These are phyloP conservation scores for Drosophila macrospina DNA, from an alignment of 2,888 invertebrate species.

Conservation along the genomic window DNA sequence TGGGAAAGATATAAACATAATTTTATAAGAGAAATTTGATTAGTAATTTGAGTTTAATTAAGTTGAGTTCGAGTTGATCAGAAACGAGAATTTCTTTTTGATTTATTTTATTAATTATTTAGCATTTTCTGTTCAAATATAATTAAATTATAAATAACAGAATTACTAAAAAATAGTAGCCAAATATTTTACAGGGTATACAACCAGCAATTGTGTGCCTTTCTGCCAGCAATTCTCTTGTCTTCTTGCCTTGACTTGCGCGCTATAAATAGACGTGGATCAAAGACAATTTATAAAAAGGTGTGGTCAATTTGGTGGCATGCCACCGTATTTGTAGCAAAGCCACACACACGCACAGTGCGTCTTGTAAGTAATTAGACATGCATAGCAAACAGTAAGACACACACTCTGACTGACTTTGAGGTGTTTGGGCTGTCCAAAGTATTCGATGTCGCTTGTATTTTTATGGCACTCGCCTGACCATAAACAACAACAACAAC, in stretches of 20 bases:
- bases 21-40: background rate
- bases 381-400: slow-evolving; percentile 34
- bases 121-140: background rate
- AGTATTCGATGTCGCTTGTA: slow-evolving; percentile 59
- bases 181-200: background rate
- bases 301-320: slow-evolving; percentile 42
- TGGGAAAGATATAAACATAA: background rate
- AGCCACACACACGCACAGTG: slow-evolving; percentile 17
- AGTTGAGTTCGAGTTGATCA: background rate
- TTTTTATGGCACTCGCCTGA: slow-evolving; percentile 49
- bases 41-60: background rate
- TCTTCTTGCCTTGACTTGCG: background rate
- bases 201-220: background rate
- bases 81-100: too few relatives aligned
- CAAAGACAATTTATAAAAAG: slow-evolving; percentile 17
- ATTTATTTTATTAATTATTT: background rate
- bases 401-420: slow-evolving; percentile 20
- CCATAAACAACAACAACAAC: slow-evolving; percentile 52
- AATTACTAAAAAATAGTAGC: background rate
- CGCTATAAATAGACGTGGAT: slow-evolving; percentile 42
- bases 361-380: slow-evolving; percentile 51
- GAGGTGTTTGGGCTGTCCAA: slow-evolving; percentile 56
- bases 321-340: slow-evolving; percentile 21
- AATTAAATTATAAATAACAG: background rate
- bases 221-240: slow-evolving; percentile 9